Evolutionary conservation across 2,113 vertebrate genomes (phyloP), one percentile per base, ranked within the genome.

Genomic region (Redunca redunca): DNA sequence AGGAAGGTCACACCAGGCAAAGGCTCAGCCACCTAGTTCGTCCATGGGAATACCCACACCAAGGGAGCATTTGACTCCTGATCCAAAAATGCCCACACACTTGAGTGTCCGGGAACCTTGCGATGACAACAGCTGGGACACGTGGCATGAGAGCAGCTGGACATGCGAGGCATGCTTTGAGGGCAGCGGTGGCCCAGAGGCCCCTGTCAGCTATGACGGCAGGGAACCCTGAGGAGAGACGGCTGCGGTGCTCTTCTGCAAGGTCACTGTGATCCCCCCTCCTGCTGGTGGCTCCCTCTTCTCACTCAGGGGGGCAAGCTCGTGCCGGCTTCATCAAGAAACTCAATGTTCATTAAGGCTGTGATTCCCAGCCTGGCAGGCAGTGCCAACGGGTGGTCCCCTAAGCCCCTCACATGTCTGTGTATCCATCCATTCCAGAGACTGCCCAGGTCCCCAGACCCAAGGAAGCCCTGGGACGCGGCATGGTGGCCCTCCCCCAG

Each of bases 291-390:
- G 50, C 26, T 83, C 62, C 77, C 91, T 92, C 83, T 90, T 28
- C 6, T 40, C 21, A 0, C 82, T 25, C 82, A 2, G 30, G 81
- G 57, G 71, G 33, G 7, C 6, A 84, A 30, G 8, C 77, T 50
- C 7, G 13, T 87, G 60, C 64, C 91, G 86, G 96, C 84, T 90
- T 97, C 96, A 97, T 98, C 97, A 97, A 88, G 88, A 88, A 93
- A 84, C 88, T 98, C 86, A 81, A 6, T 17, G 86, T 60, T 98
- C 60, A 64, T 97, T 97, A 97, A 12, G 21, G 60, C 77, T 60
- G 5, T 10, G 53, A 92, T 89, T 97, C 94, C 96, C 26, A 5
- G 30, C 62, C 60, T 55, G 81, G 78, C 84, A 40, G 53, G 5
- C 23, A 0, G 0, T 96, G 48, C 90, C 60, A 82, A 11, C 1